These are phyloP conservation scores for Pionites leucogaster DNA, from an alignment of 2,113 vertebrate genomes.

Conservation along the genomic window DNA sequence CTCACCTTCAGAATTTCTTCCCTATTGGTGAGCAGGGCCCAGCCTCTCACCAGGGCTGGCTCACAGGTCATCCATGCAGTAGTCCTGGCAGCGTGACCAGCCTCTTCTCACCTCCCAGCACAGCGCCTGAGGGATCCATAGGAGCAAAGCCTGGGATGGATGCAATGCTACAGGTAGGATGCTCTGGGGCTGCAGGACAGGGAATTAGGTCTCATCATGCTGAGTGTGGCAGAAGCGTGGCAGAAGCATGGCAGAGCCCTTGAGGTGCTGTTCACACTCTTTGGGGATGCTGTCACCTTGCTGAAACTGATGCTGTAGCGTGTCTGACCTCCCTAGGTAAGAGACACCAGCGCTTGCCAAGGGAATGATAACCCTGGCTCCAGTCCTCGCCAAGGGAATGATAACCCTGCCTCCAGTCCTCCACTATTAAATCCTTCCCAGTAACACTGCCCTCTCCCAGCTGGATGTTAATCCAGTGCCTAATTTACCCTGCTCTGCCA, in stretches of 20 bases:
- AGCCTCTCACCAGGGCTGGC: rapidly evolving
- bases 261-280: not conserved
- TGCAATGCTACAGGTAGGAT: not conserved
- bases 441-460: not conserved
- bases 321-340: not conserved
- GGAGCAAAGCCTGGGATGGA: not conserved
- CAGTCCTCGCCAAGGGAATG: not conserved
- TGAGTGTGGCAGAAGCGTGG: not conserved
- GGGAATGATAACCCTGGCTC: not conserved
- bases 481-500: not conserved
- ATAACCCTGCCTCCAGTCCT: not conserved
- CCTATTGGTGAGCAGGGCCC: not conserved
- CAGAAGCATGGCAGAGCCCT: not conserved
- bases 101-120: not conserved
- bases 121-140: rapidly evolving
- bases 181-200: not conserved
- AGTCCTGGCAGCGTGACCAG: not conserved
- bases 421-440: not conserved
- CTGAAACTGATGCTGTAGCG: not conserved
- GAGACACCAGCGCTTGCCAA: not conserved
- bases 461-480: not conserved
- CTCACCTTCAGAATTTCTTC: not conserved
- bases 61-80: not conserved
- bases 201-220: rapidly evolving
- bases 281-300: not conserved